Conservation (phyloP, 1,140 invertebrate species). For the Monochamus saltuarius region DNA sequence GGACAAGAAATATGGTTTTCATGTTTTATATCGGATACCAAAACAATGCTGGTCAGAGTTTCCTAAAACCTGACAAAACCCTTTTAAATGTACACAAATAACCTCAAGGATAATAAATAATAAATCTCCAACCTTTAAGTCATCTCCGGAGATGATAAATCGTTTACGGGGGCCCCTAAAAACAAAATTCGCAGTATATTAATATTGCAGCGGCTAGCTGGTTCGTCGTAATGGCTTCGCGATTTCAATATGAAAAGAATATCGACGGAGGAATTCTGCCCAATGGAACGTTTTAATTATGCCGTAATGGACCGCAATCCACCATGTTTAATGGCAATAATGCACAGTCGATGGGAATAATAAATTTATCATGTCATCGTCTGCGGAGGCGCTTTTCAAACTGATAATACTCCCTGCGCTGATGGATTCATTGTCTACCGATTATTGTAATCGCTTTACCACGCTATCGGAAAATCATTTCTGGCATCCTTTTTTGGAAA, state of each 20-base stretch:
- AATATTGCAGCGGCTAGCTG: constrained; percentile 25
- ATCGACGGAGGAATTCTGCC: constrained; percentile 20
- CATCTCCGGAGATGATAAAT: constrained; percentile 28
- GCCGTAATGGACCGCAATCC: constrained; percentile 34
- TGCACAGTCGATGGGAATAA: constrained; percentile 22
- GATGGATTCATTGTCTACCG: no score
- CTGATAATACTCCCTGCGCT: no score
- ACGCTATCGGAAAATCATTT: no score
- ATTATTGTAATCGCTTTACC: no score
- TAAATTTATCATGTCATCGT: constrained; percentile 19
- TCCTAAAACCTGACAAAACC: constrained; percentile 18
- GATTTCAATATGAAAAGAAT: constrained; percentile 46
- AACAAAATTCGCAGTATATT: constrained; percentile 23
- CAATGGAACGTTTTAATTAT: constrained; percentile 38
- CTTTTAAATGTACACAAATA: constrained; percentile 32
- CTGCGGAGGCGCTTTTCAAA: no score
- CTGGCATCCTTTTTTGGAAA: no score
- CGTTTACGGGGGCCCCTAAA: constrained; percentile 14
- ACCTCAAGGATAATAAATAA: constrained; percentile 33
- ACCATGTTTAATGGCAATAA: constrained; percentile 30
- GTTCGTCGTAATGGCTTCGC: constrained; percentile 24
- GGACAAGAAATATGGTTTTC: no score
- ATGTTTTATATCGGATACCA: no score
- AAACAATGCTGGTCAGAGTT: constrained; percentile 21
- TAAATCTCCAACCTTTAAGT: constrained; percentile 13